Evolutionary conservation across 1,140 invertebrate species (phyloP).

Genomic region (Pararge aegeria): DNA sequence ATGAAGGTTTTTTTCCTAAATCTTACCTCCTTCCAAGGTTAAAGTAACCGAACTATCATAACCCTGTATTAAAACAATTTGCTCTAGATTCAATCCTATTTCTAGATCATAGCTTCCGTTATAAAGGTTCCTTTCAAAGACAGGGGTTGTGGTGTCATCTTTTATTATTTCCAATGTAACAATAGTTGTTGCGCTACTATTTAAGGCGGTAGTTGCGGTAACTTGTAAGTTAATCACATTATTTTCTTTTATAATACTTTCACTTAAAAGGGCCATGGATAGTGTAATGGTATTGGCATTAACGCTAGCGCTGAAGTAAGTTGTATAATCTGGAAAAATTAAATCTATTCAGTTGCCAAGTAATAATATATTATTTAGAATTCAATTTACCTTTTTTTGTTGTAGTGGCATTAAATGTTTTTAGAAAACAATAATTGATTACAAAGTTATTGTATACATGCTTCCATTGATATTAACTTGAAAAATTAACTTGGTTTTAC

Average conservation of each 20-base stretch:
- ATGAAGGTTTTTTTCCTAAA: neutral
- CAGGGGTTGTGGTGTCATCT: constrained; percentile 43
- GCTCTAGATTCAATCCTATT: constrained; percentile 28
- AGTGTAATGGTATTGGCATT: constrained; percentile 36
- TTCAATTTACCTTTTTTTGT: too few species aligned
- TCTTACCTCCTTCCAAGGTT: constrained; percentile 42
- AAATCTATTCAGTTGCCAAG: too few species aligned
- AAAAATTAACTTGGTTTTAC: too few species aligned
- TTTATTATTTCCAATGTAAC: constrained; percentile 48
- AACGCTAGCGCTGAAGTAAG: constrained; percentile 31
- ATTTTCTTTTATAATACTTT: constrained; percentile 37
- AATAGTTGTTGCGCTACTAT: constrained; percentile 31
- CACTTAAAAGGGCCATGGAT: constrained; percentile 35
- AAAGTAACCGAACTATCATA: constrained; percentile 38
- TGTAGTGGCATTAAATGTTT: too few species aligned
- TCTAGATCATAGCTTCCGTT: constrained; percentile 30
- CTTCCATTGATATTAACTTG: too few species aligned
- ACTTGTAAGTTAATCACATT: constrained; percentile 41
- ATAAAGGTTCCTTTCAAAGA: constrained; percentile 39
- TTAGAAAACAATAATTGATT: too few species aligned
- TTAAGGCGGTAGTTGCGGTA: constrained; percentile 31
- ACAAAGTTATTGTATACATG: too few species aligned
- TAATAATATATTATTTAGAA: too few species aligned
- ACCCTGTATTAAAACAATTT: constrained; percentile 40
- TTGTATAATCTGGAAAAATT: constrained; percentile 29